Conservation (phyloP, 2,888 invertebrate species). For the Morinoia aosen region DNA sequence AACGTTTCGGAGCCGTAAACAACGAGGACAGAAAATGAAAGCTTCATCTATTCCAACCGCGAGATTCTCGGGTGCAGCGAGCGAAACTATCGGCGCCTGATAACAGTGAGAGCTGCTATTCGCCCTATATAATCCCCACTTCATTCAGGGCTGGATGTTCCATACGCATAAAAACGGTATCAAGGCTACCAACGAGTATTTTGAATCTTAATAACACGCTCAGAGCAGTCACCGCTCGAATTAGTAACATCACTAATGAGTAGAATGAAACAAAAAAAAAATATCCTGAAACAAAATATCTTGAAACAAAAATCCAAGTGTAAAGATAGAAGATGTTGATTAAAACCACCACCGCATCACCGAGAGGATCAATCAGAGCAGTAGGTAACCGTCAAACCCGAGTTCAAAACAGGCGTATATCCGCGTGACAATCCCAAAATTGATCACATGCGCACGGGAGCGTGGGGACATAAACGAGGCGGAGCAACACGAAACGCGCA, state of each 20-base stretch:
- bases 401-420: neutral
- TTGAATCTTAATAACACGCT: too few species aligned
- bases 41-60: neutral
- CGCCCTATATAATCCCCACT: neutral
- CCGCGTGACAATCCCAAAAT: neutral
- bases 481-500: neutral
- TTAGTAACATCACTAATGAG: too few species aligned
- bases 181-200: too few species aligned
- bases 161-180: too few species aligned
- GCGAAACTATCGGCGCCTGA: neutral
- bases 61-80: neutral
- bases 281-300: too few species aligned
- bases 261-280: too few species aligned
- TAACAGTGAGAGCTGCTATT: neutral
- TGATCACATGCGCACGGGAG: neutral
- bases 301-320: too few species aligned
- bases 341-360: neutral
- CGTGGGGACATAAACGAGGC: neutral
- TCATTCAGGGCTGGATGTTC: neutral
- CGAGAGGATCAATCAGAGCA: neutral
- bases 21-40: neutral
- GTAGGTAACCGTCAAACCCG: neutral
- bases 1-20: too few species aligned
- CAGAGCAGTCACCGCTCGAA: too few species aligned
- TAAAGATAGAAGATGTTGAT: too few species aligned